A percentile compares a stretch with the other conserved stretches of the same genome.
phyloP scores from a whole-genome alignment of 2,113 vertebrate species.

The Colinus virginianus region DNA sequence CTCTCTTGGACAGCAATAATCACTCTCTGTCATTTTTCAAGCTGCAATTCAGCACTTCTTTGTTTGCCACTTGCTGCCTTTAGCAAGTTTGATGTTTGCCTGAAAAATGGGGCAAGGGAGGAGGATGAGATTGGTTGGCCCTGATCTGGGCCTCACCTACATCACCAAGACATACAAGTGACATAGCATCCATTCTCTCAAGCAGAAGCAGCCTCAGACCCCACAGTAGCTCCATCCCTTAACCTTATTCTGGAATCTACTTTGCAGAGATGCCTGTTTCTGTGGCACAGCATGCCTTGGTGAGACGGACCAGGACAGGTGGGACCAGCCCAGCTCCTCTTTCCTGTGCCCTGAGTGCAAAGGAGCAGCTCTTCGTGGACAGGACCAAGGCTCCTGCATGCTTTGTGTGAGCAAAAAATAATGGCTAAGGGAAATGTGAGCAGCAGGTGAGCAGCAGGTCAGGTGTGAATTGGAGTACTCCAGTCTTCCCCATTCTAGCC shows the following conservation, averaged over 20 bases:
- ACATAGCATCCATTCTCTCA: neutral
- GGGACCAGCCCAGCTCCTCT: neutral
- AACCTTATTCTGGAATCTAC: neutral
- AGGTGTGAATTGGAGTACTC: neutral
- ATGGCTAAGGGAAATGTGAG: neutral
- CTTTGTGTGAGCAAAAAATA: neutral
- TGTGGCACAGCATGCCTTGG: neutral
- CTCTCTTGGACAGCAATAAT: conserved; percentile 47
- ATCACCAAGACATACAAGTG: neutral
- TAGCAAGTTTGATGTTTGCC: neutral
- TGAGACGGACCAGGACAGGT: neutral
- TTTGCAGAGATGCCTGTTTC: neutral
- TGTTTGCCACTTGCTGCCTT: neutral
- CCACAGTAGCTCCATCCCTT: neutral
- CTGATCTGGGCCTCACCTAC: neutral
- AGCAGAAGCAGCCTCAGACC: neutral
- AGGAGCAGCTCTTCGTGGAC: neutral
- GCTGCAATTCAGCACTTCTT: conserved; percentile 42
- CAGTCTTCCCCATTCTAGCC: neutral
- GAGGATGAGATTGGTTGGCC: neutral
- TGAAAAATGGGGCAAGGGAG: neutral
- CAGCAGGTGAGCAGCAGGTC: neutral
- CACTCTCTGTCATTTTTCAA: neutral
- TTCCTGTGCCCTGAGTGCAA: neutral
- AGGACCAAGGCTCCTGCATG: neutral